Conservation (phyloP, 2,113 vertebrate species). For the Rhinolophus ferrumequinum region DNA sequence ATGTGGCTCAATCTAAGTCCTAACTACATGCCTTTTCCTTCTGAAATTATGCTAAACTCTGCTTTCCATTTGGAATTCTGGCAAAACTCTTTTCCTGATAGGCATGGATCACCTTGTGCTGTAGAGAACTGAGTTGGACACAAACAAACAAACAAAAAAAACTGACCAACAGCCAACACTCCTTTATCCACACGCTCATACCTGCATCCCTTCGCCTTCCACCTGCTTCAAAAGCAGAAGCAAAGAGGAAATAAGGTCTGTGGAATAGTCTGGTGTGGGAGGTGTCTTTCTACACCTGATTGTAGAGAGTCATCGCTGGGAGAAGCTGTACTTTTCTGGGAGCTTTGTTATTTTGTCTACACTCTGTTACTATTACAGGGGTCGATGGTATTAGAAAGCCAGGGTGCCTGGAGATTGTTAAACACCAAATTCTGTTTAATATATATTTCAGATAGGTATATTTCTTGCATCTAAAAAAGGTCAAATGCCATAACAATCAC, state of each 20-base stretch:
- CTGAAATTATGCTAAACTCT: slow-evolving; percentile 13
- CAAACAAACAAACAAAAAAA: background rate
- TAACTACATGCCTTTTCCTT: background rate
- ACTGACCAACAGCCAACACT: background rate
- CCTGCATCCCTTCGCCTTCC: background rate
- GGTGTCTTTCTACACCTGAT: slow-evolving; percentile 71
- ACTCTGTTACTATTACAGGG: background rate
- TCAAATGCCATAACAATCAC: slow-evolving; percentile 24
- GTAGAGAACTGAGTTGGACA: background rate
- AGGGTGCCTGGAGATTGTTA: slow-evolving; percentile 73
- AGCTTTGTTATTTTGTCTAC: slow-evolving; percentile 78
- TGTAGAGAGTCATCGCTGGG: slow-evolving; percentile 73
- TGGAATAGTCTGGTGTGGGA: background rate
- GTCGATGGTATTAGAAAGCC: background rate
- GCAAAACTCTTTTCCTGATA: background rate
- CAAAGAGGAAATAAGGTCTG: background rate
- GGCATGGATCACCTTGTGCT: background rate
- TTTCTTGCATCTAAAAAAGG: slow-evolving; percentile 68
- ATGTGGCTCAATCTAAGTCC: background rate
- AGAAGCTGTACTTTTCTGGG: slow-evolving; percentile 73
- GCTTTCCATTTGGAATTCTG: background rate
- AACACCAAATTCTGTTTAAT: slow-evolving; percentile 74
- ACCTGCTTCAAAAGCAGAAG: background rate
- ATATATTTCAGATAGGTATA: slow-evolving; percentile 64
- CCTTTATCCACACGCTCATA: background rate